Evolutionary conservation across 2,113 vertebrate genomes (phyloP).

Genomic region (Symphodus melops): DNA sequence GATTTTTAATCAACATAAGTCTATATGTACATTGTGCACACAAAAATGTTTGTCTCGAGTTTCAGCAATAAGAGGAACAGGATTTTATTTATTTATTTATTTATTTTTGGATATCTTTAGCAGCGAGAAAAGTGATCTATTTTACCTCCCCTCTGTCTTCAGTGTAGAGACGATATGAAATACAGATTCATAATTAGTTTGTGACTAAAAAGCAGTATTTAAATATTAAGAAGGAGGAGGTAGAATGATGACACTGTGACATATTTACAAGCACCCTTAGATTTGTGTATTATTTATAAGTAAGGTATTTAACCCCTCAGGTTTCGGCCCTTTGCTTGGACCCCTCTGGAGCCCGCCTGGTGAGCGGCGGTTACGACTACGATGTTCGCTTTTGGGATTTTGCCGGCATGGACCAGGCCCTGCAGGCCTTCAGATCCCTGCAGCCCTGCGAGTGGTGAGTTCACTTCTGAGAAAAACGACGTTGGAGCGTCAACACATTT

Average conservation of each 20-base stretch:
- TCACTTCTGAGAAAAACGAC: slow-evolving; percentile 36
- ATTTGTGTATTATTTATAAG: neutral
- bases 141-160: neutral
- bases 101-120: neutral
- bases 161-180: neutral
- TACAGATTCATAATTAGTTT: neutral
- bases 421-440: slow-evolving; percentile 93
- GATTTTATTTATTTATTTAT: no score
- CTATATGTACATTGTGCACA: neutral
- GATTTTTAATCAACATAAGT: neutral
- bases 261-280: neutral
- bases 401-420: slow-evolving; percentile 95
- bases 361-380: slow-evolving; percentile 94
- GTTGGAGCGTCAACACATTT: slow-evolving; percentile 61
- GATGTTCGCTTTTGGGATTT: slow-evolving; percentile 98
- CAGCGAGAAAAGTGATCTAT: neutral
- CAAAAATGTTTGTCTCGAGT: neutral
- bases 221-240: neutral
- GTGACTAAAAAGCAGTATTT: no score
- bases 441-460: slow-evolving; percentile 97
- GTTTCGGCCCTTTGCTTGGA: slow-evolving; percentile 95
- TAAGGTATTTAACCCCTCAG: slow-evolving; percentile 67
- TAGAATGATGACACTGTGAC: slow-evolving; percentile 12
- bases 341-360: slow-evolving; percentile 95
- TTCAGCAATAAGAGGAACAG: no score